Evolutionary conservation across 2,797 vertebrate genomes (phyloP).

Genomic region (Tragelaphus oryx): DNA sequence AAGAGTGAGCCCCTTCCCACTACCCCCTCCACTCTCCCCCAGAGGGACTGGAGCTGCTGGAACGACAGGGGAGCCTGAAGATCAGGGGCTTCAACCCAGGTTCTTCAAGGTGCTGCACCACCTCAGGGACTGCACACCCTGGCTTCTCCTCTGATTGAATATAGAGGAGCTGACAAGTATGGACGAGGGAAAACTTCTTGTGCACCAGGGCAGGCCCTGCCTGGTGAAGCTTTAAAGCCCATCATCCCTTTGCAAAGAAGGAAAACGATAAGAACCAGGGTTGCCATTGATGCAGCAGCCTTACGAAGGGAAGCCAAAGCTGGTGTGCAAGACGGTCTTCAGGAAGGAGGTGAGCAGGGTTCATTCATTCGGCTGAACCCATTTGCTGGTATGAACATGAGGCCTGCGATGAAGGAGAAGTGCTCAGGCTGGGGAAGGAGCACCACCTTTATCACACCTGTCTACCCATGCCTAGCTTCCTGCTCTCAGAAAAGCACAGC

Average conservation of each 20-base stretch:
- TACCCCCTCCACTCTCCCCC: background rate
- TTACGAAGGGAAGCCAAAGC: background rate
- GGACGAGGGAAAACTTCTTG: background rate
- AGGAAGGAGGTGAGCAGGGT: background rate
- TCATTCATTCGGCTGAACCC: background rate
- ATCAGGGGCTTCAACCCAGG: background rate
- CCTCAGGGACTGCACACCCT: background rate
- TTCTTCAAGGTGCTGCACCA: background rate
- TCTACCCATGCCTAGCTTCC: constrained; percentile 1
- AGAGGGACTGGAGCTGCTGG: background rate
- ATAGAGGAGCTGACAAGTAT: background rate
- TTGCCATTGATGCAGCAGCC: background rate
- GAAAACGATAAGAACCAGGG: background rate
- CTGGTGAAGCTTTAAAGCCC: background rate
- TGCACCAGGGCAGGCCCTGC: background rate
- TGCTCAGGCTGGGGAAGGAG: background rate
- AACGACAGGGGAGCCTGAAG: background rate
- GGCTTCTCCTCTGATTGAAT: background rate
- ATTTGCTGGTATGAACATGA: background rate
- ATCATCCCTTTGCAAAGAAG: constrained; percentile 11
- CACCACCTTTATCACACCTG: constrained; percentile 52
- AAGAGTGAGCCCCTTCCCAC: background rate
- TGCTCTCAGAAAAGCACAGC: background rate
- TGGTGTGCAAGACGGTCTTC: background rate
- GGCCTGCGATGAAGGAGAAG: background rate